Base-by-base conservation (phyloP, 2,797 vertebrate species). In the Pristis pectinata region DNA sequence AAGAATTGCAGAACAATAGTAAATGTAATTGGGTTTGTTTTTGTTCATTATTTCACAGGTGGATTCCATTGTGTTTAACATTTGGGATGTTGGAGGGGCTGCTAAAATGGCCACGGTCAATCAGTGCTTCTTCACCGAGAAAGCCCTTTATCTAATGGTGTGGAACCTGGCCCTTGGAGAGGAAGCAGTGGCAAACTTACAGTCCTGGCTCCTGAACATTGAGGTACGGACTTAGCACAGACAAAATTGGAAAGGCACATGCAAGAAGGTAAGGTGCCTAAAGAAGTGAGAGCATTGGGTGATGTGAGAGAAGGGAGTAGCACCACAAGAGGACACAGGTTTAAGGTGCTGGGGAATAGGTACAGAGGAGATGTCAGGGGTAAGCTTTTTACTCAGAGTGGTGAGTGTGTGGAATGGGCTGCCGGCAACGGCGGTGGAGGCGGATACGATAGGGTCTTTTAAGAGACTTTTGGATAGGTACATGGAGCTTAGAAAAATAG, bases 91-190 rank as follows among this genome's bases (percentile, higher is more conserved):
- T 0, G 99, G 99, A 2, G 98, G 98, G 41, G 98, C 98, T 0
- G 97, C 98, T 87, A 98, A 97, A 97, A 99, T 99, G 98, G 98
- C 98, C 93, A 98, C 99, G 0, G 98, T 99, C 95, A 99, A 99
- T 96, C 99, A 99, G 97, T 99, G 99, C 96, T 99, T 99, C 97
- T 99, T 99, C 97, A 99, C 99, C 0, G 99, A 99, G 96, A 99
- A 98, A 96, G 98, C 99, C 83, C 96, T 99, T 95, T 99, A 99
- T 61, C 95, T 99, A 96, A 98, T 99, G 95, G 97, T 99, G 95
- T 99, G 99, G 99, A 99, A 99, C 97, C 97, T 99, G 96, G 98
- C 98, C 0, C 97, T 99, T 95, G 99, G 99, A 30, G 98, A 99
- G 96, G 99, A 99, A 95, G 98, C 99, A 0, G 98, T 99, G 94